Conservation (phyloP, 2,113 vertebrate species). For the Ondatra zibethicus region DNA sequence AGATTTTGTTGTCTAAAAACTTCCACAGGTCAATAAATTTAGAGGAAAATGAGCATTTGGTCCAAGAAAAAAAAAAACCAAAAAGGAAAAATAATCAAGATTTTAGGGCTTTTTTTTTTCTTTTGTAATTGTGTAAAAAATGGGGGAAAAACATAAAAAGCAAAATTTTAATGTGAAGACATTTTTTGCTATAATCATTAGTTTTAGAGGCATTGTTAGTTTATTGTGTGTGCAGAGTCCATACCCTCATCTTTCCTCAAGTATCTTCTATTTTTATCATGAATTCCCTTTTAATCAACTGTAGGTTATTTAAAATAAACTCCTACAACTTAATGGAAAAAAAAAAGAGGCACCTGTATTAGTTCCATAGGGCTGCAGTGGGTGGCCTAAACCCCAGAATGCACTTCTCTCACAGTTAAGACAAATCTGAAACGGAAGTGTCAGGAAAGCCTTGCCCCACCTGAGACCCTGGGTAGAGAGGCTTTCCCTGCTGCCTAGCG, state of each 20-base stretch:
- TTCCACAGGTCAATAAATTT: constrained; percentile 89
- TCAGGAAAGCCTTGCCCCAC: not conserved
- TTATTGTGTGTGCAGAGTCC: constrained; percentile 90
- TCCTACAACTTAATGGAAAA: constrained; percentile 92
- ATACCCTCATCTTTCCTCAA: constrained; percentile 91
- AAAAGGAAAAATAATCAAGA: constrained; percentile 87
- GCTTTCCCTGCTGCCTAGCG: not conserved
- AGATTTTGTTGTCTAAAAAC: constrained; percentile 89
- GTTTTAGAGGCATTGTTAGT: constrained; percentile 91
- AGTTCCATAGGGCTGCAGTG: not conserved
- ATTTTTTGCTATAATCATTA: constrained; percentile 92
- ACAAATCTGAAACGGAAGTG: not conserved
- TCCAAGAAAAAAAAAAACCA: constrained; percentile 84
- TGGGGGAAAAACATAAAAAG: constrained; percentile 87
- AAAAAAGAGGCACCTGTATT: not conserved
- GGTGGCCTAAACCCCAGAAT: not conserved
- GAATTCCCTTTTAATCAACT: constrained; percentile 92
- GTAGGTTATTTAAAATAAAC: constrained; percentile 99
- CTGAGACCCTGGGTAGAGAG: not conserved
- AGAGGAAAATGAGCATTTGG: constrained; percentile 91
- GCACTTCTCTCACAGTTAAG: not conserved
- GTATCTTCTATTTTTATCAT: constrained; percentile 98
- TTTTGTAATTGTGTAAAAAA: constrained; percentile 94
- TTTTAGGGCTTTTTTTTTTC: constrained; percentile 92
- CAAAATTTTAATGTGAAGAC: constrained; percentile 94